These are phyloP conservation scores for Octodon degus DNA, from an alignment of 2,113 vertebrate species.

Conservation along the genomic window DNA sequence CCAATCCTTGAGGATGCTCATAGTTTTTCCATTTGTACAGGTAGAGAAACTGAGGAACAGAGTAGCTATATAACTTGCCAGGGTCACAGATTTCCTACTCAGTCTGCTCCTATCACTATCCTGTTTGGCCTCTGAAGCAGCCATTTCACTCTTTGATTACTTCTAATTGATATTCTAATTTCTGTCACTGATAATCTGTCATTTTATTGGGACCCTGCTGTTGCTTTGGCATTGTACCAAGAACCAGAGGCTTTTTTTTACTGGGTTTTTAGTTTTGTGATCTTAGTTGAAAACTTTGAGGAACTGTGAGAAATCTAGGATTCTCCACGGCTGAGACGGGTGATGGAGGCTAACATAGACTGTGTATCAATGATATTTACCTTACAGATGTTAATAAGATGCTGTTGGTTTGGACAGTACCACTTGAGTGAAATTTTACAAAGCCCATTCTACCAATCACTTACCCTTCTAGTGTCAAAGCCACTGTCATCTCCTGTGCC, in stretches of 20 bases:
- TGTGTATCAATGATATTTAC: too few relatives aligned
- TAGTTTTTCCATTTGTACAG: not conserved
- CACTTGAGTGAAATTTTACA: not conserved
- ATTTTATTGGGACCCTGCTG: slow-evolving; percentile 7
- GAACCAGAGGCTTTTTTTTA: slow-evolving; percentile 31
- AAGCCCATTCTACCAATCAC: not conserved
- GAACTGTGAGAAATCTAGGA: not conserved
- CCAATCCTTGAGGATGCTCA: not conserved
- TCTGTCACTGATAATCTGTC: not conserved
- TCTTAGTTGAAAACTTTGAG: not conserved
- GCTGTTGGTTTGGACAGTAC: not conserved
- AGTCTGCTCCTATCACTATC: not conserved
- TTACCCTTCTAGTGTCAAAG: not conserved
- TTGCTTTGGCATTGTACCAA: not conserved
- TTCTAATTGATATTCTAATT: not conserved
- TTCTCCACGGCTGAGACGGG: not conserved
- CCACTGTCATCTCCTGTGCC: not conserved
- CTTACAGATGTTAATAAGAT: not conserved
- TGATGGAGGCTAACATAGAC: not conserved
- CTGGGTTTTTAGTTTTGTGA: not conserved
- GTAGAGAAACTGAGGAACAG: slow-evolving; percentile 27
- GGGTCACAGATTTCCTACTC: not conserved
- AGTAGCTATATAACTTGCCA: not conserved
- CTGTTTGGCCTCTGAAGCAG: not conserved
- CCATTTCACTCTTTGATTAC: slow-evolving; percentile 25